Percentiles rank a stretch among this genome's conserved stretches.
phyloP scores from a whole-genome alignment of 2,888 invertebrate genomes.

The Aplocera efformata region DNA sequence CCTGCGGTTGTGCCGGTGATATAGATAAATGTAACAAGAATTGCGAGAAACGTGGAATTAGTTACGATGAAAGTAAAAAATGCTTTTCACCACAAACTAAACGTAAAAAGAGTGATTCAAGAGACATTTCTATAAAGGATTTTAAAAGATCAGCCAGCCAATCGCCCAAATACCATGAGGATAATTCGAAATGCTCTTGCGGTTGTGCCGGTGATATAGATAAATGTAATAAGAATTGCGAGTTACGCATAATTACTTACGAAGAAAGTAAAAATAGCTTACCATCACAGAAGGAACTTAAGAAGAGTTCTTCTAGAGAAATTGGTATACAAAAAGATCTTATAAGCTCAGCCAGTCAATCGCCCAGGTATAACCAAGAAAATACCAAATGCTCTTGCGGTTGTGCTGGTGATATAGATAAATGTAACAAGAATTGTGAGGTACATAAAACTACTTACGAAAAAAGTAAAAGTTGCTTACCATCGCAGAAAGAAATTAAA shows the following conservation, averaged over 20 bases:
- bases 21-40: slow-evolving; percentile 1
- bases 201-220: slow-evolving; percentile 6
- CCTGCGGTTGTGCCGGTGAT: slow-evolving; percentile 9
- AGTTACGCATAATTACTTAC: background rate
- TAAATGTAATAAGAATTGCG: slow-evolving; percentile 4
- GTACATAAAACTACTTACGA: background rate
- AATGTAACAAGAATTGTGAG: slow-evolving; percentile 4
- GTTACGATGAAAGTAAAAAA: background rate
- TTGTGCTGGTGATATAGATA: slow-evolving; percentile 1
- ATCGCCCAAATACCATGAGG: too few species aligned
- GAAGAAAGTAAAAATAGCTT: background rate
- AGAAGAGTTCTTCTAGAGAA: too few species aligned
- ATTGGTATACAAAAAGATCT: background rate
- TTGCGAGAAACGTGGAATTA: slow-evolving; percentile 1
- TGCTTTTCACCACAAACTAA: slow-evolving; percentile 1
- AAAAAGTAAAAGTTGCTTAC: background rate
- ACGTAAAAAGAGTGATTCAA: slow-evolving; percentile 1
- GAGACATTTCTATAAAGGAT: too few species aligned
- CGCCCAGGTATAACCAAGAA: background rate
- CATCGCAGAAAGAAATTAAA: background rate
- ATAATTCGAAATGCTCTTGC: slow-evolving; percentile 4
- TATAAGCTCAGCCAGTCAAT: too few species aligned
- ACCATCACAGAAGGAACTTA: background rate
- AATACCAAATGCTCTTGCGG: slow-evolving; percentile 8
- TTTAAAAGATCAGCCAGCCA: too few species aligned